Conservation (phyloP, 2,888 invertebrate species). For the Troides helena region DNA sequence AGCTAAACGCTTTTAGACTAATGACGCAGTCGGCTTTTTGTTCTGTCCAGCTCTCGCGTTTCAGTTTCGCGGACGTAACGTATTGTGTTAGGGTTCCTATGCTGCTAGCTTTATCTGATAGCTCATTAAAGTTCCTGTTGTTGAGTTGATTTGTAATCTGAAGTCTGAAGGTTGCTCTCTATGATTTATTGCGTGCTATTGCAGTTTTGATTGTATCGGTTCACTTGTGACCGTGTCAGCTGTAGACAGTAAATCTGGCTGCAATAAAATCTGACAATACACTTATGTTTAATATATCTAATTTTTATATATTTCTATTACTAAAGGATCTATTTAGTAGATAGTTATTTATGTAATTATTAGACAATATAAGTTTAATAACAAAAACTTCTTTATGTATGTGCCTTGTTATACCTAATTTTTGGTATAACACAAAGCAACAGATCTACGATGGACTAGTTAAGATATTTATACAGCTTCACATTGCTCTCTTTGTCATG, state of each 20-base stretch:
- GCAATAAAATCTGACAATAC: neutral
- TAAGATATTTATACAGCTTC: no score
- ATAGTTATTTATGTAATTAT: no score
- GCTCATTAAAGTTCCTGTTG: conserved; percentile 24
- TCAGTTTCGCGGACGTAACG: conserved; percentile 27
- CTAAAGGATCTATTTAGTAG: no score
- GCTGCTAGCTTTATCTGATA: conserved; percentile 23
- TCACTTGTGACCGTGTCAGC: neutral
- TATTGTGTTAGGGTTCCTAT: conserved; percentile 28
- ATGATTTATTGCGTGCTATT: conserved; percentile 14
- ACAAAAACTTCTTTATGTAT: no score
- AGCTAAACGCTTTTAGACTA: conserved; percentile 45
- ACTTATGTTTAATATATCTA: no score
- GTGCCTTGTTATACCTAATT: no score
- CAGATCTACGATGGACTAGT: no score
- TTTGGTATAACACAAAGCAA: no score
- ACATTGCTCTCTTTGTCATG: no score
- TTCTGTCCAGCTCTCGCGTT: conserved; percentile 19
- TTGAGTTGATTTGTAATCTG: conserved; percentile 3
- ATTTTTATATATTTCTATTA: no score
- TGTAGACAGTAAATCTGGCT: neutral
- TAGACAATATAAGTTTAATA: no score
- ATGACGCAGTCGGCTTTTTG: conserved; percentile 28
- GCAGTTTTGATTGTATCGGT: conserved; percentile 7
- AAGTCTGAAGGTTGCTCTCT: conserved; percentile 9